These are phyloP conservation scores for Tiliacea aurago DNA, from an alignment of 2,888 invertebrate species.

Conservation along the genomic window DNA sequence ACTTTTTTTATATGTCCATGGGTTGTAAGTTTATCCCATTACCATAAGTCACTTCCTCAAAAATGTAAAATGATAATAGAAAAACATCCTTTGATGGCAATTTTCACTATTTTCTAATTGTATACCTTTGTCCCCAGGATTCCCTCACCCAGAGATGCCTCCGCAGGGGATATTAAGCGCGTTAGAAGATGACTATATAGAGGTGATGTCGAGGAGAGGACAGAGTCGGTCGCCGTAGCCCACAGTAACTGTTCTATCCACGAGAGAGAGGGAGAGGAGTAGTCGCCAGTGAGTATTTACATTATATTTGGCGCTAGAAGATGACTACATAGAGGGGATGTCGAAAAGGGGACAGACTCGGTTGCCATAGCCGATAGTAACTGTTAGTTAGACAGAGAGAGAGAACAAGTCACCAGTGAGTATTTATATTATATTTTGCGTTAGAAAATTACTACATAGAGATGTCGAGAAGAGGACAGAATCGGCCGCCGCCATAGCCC, in stretches of 20 bases:
- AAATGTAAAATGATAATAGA: background rate
- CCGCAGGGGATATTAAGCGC: constrained; percentile 78
- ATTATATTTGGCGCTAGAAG: constrained; percentile 65
- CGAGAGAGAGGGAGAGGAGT: constrained; percentile 66
- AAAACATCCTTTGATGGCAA: background rate
- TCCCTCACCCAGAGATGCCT: constrained; percentile 80
- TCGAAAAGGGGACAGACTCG: constrained; percentile 84
- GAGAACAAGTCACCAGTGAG: constrained; percentile 70
- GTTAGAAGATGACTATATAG: constrained; percentile 85
- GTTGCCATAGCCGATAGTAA: constrained; percentile 79
- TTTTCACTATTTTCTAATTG: background rate
- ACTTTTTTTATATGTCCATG: too few relatives aligned
- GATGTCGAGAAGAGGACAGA: constrained; percentile 85
- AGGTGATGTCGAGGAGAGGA: constrained; percentile 86
- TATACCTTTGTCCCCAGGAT: constrained; percentile 71
- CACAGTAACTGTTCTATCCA: constrained; percentile 58
- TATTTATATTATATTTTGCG: constrained; percentile 55
- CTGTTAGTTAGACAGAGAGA: background rate
- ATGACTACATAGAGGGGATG: constrained; percentile 84
- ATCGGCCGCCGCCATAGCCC: constrained; percentile 86
- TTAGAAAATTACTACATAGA: constrained; percentile 85
- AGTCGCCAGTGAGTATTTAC: constrained; percentile 75
- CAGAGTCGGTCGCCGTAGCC: constrained; percentile 88
- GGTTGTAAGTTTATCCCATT: background rate
- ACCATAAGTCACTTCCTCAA: background rate